These are phyloP conservation scores for Xiphydria camelus DNA, from an alignment of 2,888 invertebrate species.

Conservation along the genomic window DNA sequence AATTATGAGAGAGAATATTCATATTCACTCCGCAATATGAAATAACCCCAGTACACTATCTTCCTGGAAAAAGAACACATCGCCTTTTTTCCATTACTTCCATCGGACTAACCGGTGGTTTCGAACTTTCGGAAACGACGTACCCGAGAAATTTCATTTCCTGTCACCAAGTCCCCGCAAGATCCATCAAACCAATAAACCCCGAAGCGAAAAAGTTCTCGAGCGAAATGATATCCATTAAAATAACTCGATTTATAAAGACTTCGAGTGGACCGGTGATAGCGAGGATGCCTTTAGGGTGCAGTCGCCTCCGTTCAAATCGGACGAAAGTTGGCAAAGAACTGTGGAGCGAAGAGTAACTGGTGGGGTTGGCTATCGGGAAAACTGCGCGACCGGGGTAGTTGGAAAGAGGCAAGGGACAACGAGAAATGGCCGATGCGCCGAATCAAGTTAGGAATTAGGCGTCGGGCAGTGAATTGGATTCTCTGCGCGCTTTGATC, in stretches of 20 bases:
- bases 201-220: not conserved
- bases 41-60: too few species aligned
- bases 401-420: not conserved
- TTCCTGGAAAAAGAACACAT: too few species aligned
- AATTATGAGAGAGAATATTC: too few species aligned
- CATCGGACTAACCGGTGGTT: too few species aligned
- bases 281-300: not conserved
- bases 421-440: not conserved
- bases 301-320: not conserved
- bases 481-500: slow-evolving; percentile 11
- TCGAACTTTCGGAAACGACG: not conserved
- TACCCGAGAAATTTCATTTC: not conserved
- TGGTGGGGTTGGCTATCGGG: too few species aligned
- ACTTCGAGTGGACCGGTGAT: not conserved
- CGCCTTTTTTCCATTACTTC: too few species aligned
- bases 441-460: not conserved
- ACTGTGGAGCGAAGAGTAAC: not conserved
- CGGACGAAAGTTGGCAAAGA: not conserved
- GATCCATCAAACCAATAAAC: not conserved
- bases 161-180: not conserved
- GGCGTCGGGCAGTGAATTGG: slow-evolving; percentile 10
- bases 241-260: not conserved
- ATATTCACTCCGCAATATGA: too few species aligned
- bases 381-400: slow-evolving; percentile 1
- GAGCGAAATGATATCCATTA: not conserved